A percentile compares a stretch with the other conserved stretches of the same genome.
These are phyloP conservation scores for Puffinus mauretanicus DNA, from an alignment of 2,113 vertebrate species.

Conservation along the genomic window DNA sequence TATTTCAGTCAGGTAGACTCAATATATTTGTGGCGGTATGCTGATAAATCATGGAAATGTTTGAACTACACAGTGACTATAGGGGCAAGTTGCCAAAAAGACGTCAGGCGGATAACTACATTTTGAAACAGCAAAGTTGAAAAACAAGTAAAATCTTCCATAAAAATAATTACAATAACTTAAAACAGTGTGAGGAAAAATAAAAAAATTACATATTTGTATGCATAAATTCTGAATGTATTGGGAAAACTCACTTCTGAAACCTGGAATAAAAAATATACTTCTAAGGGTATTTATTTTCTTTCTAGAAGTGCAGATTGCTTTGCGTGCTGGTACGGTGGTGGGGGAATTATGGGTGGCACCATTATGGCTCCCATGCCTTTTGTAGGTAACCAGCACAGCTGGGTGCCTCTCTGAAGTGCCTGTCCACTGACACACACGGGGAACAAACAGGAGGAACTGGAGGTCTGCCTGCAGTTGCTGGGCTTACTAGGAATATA, in stretches of 20 bases:
- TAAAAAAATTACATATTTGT: not conserved
- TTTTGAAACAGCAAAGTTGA: not conserved
- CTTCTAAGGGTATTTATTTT: not conserved
- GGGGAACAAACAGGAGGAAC: not conserved
- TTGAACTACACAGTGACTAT: not conserved
- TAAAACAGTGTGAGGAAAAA: not conserved
- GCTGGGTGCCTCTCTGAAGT: not conserved
- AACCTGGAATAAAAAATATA: not conserved
- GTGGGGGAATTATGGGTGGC: not conserved
- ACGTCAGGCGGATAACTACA: not conserved
- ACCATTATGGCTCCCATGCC: not conserved
- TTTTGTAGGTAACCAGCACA: not conserved
- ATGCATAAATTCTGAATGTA: not conserved
- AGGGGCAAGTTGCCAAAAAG: not conserved
- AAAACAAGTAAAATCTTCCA: not conserved
- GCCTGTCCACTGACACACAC: not conserved
- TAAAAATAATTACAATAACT: not conserved
- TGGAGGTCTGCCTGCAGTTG: not conserved
- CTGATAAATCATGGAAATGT: not conserved
- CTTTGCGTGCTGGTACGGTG: not conserved
- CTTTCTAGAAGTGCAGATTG: not conserved
- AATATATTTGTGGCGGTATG: not conserved
- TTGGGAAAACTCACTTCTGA: not conserved
- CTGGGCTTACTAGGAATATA: not conserved
- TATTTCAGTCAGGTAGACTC: not conserved